phyloP scores from a whole-genome alignment of 2,888 invertebrate species.

The Coelogynopora nodosa region DNA sequence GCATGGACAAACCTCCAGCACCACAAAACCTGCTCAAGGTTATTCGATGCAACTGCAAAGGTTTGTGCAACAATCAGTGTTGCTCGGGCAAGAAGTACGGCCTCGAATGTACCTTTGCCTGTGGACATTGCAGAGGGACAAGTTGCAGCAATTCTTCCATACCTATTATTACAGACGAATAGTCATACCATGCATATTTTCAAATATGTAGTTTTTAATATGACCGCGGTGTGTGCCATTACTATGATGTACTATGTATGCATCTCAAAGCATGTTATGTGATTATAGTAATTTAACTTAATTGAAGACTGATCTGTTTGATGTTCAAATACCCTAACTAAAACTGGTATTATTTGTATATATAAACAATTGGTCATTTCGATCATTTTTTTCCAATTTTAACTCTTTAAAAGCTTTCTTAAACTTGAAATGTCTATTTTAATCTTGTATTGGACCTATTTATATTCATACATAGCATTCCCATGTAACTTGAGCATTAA shows the following conservation, averaged over 20 bases:
- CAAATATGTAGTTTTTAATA: not conserved
- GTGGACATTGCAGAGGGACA: not conserved
- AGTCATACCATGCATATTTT: not conserved
- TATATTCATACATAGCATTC: constrained; percentile 31
- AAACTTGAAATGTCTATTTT: constrained; percentile 17
- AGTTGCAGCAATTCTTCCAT: not conserved
- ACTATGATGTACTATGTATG: not conserved
- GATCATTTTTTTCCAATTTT: constrained; percentile 23
- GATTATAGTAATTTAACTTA: constrained; percentile 28
- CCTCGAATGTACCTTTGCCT: not conserved
- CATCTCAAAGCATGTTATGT: not conserved
- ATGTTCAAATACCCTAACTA: constrained; percentile 27
- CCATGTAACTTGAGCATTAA: constrained; percentile 27
- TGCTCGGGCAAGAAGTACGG: not conserved
- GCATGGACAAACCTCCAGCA: not conserved
- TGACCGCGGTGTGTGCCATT: not conserved
- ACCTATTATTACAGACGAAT: not conserved
- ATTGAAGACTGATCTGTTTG: constrained; percentile 22
- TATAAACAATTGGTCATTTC: constrained; percentile 29
- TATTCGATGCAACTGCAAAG: not conserved
- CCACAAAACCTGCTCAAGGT: not conserved
- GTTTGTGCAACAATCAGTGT: not conserved
- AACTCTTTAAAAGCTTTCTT: constrained; percentile 22
- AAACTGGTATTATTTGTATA: constrained; percentile 31
- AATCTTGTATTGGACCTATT: constrained; percentile 31